phyloP scores from a whole-genome alignment of 64 coral and sea anemone genomes.

The Exaiptasia diaphana region DNA sequence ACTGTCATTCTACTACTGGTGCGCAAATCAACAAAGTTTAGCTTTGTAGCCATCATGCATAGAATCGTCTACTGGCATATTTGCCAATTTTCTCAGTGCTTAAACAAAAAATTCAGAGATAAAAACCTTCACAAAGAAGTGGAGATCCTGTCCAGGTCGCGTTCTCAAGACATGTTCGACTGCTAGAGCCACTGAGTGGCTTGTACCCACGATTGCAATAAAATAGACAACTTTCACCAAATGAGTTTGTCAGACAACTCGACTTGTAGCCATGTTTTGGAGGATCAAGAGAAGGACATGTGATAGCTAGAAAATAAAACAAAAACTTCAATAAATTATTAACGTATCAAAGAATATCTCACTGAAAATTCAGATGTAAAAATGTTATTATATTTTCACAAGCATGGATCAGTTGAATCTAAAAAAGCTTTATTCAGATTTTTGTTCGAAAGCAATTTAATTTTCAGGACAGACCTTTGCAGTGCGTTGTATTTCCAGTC shows the following conservation, averaged over 20 bases:
- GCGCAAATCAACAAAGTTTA: too few species aligned
- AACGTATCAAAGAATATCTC: not conserved
- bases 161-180: conserved; percentile 30
- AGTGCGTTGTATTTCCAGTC: conserved; percentile 62
- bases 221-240: conserved; percentile 43
- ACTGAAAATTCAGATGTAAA: too few species aligned
- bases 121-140: conserved; percentile 20
- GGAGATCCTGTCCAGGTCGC: conserved; percentile 29
- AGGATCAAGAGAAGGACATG: conserved; percentile 1
- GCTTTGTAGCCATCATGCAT: too few species aligned
- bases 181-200: conserved; percentile 21
- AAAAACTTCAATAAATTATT: too few species aligned
- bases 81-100: too few species aligned
- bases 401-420: too few species aligned
- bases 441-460: too few species aligned
- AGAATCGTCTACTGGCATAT: too few species aligned
- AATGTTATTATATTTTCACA: too few species aligned
- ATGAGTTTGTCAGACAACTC: conserved; percentile 25
- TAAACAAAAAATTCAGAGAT: too few species aligned
- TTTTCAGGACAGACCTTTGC: conserved; percentile 37
- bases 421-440: too few species aligned
- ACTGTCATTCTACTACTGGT: too few species aligned
- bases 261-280: conserved; percentile 19
- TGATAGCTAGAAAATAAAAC: conserved; percentile 15
- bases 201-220: conserved; percentile 32